These are phyloP conservation scores for Zophobas morio DNA, from an alignment of 1,140 invertebrate genomes.

Conservation along the genomic window DNA sequence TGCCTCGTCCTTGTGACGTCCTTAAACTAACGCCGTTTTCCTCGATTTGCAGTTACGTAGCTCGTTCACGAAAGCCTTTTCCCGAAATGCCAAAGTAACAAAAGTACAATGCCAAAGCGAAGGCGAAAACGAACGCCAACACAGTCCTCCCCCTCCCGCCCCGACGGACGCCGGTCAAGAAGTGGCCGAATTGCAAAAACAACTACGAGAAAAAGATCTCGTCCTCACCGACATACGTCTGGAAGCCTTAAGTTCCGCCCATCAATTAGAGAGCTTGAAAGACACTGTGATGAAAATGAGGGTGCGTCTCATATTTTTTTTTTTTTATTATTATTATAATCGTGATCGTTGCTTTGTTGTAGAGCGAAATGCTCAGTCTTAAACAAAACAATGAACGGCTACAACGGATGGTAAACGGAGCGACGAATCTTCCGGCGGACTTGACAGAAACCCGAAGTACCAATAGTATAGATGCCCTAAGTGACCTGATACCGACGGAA, in stretches of 20 bases:
- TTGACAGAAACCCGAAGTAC: conserved; percentile 61
- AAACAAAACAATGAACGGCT: conserved; percentile 97
- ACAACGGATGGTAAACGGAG: conserved; percentile 82
- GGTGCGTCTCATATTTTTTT: no score
- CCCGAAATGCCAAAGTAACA: conserved; percentile 80
- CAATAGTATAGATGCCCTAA: conserved; percentile 62
- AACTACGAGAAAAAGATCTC: conserved; percentile 95
- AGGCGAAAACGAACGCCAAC: conserved; percentile 63
- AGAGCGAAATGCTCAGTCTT: conserved; percentile 96
- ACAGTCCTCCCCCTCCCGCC: conserved; percentile 65
- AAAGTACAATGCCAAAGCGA: conserved; percentile 73
- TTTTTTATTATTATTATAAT: no score
- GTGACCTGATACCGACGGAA: conserved; percentile 69
- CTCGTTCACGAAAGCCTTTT: conserved; percentile 99
- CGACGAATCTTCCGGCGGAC: conserved; percentile 64
- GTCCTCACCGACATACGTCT: conserved; percentile 96
- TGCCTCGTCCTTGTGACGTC: no score
- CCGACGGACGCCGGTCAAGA: conserved; percentile 67
- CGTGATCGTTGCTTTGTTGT: no score
- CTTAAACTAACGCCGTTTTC: conserved; percentile 9
- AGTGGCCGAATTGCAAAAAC: conserved; percentile 92
- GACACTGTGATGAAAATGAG: conserved; percentile 98
- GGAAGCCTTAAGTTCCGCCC: conserved; percentile 95
- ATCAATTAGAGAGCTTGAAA: conserved; percentile 95
- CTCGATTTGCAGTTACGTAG: conserved; percentile 82